These are phyloP conservation scores for Parnassius smintheus DNA, from an alignment of 2,888 invertebrate species.

Conservation along the genomic window DNA sequence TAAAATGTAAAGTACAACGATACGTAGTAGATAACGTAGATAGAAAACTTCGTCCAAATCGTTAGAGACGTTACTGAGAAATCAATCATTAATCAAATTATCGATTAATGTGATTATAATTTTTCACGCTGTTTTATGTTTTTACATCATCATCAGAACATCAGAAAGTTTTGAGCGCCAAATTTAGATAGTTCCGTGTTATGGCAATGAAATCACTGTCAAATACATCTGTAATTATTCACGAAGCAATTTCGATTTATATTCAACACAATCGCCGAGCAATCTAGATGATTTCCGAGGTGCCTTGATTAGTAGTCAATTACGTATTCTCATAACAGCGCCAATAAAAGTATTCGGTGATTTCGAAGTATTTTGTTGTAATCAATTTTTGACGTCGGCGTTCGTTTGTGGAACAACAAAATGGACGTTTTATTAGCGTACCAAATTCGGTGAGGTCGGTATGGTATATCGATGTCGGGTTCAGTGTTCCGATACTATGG, in stretches of 20 bases:
- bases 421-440: constrained; percentile 76
- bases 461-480: constrained; percentile 30
- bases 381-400: constrained; percentile 77
- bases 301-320: constrained; percentile 73
- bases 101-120: too few species aligned
- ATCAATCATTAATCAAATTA: neutral
- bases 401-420: constrained; percentile 69
- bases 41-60: too few species aligned
- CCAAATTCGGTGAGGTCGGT: constrained; percentile 75
- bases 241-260: constrained; percentile 44
- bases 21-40: too few species aligned
- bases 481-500: constrained; percentile 18
- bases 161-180: constrained; percentile 30
- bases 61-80: too few species aligned
- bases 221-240: constrained; percentile 39
- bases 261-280: constrained; percentile 42
- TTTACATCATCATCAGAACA: neutral
- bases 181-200: constrained; percentile 39
- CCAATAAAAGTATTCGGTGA: constrained; percentile 76
- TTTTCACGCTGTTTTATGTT: neutral
- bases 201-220: constrained; percentile 47
- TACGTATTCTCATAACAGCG: constrained; percentile 73
- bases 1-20: too few species aligned
- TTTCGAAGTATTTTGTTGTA: constrained; percentile 78
- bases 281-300: constrained; percentile 40